These are phyloP conservation scores for Miichthys miiuy DNA, from an alignment of 2,797 vertebrate species.

Conservation along the genomic window DNA sequence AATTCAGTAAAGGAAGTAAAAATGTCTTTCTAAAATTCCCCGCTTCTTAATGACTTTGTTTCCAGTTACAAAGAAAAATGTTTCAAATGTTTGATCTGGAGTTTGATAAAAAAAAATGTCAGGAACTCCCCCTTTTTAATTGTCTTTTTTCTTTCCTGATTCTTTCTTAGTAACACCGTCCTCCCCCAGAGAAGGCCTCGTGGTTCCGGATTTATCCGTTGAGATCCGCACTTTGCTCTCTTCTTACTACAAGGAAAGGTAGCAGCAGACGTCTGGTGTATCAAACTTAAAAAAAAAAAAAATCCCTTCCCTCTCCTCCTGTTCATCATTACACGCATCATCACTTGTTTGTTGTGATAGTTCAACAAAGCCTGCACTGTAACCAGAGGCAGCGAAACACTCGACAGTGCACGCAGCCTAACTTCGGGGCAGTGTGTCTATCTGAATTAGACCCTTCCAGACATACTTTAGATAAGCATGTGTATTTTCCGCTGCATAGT, in stretches of 20 bases:
- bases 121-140: neutral
- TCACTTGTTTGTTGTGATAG: constrained; percentile 14
- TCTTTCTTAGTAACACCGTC: constrained; percentile 59
- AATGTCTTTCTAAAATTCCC: neutral
- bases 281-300: neutral
- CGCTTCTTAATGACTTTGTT: neutral
- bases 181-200: constrained; percentile 32
- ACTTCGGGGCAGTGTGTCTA: neutral
- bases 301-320: too few species aligned
- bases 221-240: constrained; percentile 65
- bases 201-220: constrained; percentile 58
- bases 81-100: neutral
- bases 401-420: neutral
- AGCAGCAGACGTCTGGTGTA: neutral
- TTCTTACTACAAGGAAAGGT: constrained; percentile 76
- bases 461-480: neutral
- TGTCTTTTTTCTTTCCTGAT: neutral
- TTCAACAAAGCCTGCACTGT: neutral
- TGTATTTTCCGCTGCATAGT: neutral
- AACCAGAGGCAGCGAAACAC: neutral
- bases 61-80: neutral
- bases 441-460: neutral
- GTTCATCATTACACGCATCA: neutral
- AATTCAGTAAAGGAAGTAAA: neutral
- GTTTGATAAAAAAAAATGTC: neutral